These are phyloP conservation scores for Epistrophe grossulariae DNA, from an alignment of 2,888 invertebrate species.

Conservation along the genomic window DNA sequence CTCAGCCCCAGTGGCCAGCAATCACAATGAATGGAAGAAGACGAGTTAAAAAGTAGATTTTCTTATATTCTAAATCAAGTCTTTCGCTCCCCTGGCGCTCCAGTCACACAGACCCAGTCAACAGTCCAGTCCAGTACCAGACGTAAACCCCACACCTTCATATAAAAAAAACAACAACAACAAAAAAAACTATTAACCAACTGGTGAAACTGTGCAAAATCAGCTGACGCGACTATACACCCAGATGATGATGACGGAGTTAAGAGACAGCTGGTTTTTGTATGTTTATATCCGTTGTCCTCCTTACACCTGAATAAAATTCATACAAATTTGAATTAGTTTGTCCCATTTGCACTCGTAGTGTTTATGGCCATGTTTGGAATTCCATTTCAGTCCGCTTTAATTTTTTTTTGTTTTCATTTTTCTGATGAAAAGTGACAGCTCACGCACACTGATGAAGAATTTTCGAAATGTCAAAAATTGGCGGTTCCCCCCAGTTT, in stretches of 20 bases:
- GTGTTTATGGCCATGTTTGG: constrained; percentile 40
- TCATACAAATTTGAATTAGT: neutral
- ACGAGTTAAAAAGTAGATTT: constrained; percentile 7
- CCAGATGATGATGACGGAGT: constrained; percentile 6
- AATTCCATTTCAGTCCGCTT: constrained; percentile 60
- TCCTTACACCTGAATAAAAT: neutral
- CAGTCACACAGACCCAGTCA: neutral
- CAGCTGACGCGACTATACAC: constrained; percentile 31
- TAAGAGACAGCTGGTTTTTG: constrained; percentile 23
- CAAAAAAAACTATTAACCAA: neutral
- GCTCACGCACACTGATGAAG: constrained; percentile 33
- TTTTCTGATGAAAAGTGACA: constrained; percentile 46
- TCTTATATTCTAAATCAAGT: constrained; percentile 1
- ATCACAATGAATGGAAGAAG: constrained; percentile 30
- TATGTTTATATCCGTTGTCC: neutral
- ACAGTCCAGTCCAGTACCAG: neutral
- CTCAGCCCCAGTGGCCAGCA: neutral
- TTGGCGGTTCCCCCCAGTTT: constrained; percentile 60
- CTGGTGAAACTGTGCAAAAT: constrained; percentile 15
- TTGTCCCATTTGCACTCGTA: neutral
- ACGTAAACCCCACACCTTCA: neutral
- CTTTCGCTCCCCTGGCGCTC: neutral
- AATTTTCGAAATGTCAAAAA: constrained; percentile 64
- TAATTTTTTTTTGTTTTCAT: constrained; percentile 54
- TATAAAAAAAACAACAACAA: neutral